These are phyloP conservation scores for Chloroceryle inda DNA, from an alignment of 2,797 vertebrate species.

Conservation along the genomic window DNA sequence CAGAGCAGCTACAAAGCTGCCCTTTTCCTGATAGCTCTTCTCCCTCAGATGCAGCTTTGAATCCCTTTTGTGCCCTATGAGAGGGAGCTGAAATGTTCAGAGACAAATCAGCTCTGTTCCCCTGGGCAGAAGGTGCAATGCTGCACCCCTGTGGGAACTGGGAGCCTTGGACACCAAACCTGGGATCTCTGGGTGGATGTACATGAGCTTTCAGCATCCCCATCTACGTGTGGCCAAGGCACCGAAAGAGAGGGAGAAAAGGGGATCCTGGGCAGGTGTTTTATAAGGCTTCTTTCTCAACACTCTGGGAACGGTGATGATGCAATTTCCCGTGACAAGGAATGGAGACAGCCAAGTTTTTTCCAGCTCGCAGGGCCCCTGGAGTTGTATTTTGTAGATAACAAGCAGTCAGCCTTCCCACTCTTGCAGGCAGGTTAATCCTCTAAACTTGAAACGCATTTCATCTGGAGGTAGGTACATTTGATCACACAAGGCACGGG, in stretches of 20 bases:
- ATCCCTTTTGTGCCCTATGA: rapidly evolving
- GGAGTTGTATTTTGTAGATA: background rate
- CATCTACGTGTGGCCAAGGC: rapidly evolving
- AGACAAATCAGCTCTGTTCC: background rate
- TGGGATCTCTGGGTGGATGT: rapidly evolving
- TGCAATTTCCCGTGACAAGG: background rate
- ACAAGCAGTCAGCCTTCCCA: background rate
- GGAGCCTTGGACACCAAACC: background rate
- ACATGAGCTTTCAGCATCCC: rapidly evolving
- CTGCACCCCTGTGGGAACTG: conserved; percentile 34
- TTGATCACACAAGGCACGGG: background rate
- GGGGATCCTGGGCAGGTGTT: rapidly evolving
- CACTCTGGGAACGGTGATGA: background rate
- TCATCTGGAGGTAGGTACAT: background rate
- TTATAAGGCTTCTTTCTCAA: background rate
- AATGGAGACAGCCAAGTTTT: background rate
- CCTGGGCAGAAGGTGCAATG: conserved; percentile 21
- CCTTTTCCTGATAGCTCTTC: background rate
- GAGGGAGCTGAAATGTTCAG: background rate
- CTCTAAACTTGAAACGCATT: background rate
- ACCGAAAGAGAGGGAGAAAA: background rate
- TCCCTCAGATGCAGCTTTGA: rapidly evolving
- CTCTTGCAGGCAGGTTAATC: background rate
- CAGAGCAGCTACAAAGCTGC: background rate
- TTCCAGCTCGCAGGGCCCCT: background rate